Evolutionary conservation across 2,113 vertebrate genomes (phyloP).

Genomic region (Pyxicephalus adspersus): DNA sequence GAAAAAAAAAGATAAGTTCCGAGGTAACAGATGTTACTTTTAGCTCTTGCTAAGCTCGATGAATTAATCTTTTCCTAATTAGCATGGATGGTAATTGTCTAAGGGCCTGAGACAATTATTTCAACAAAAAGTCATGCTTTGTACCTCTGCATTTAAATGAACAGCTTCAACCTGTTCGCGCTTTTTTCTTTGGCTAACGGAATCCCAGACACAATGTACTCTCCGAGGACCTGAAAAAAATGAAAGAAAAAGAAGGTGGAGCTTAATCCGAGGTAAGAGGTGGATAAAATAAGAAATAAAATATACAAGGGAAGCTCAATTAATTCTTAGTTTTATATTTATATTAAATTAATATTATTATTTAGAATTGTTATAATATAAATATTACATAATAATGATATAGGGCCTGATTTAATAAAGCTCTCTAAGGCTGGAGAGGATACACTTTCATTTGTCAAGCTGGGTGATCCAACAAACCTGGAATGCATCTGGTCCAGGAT

Average conservation of each 20-base stretch:
- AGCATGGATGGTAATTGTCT: conserved; percentile 51
- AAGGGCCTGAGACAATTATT: conserved; percentile 57
- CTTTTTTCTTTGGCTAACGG: conserved; percentile 2
- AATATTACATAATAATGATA: too few species aligned
- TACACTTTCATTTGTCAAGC: too few species aligned
- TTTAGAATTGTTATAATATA: too few species aligned
- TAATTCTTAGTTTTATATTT: too few species aligned
- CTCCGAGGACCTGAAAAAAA: background rate
- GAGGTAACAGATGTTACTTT: conserved; percentile 59
- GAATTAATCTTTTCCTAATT: conserved; percentile 60
- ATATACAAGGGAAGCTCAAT: too few species aligned
- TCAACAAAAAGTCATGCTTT: conserved; percentile 30
- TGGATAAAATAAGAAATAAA: too few species aligned
- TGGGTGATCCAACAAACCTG: too few species aligned
- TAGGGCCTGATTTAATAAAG: too few species aligned
- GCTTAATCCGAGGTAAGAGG: background rate
- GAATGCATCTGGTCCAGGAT: too few species aligned
- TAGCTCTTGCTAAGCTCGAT: conserved; percentile 44
- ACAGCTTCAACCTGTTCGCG: conserved; percentile 48
- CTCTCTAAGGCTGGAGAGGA: too few species aligned
- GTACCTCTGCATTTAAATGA: conserved; percentile 54
- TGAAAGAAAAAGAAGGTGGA: background rate
- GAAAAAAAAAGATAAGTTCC: conserved; percentile 39
- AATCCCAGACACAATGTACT: conserved; percentile 30
- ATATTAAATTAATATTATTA: too few species aligned